phyloP scores from a whole-genome alignment of 2,113 vertebrate species.

The Acrocephalus kingi region DNA sequence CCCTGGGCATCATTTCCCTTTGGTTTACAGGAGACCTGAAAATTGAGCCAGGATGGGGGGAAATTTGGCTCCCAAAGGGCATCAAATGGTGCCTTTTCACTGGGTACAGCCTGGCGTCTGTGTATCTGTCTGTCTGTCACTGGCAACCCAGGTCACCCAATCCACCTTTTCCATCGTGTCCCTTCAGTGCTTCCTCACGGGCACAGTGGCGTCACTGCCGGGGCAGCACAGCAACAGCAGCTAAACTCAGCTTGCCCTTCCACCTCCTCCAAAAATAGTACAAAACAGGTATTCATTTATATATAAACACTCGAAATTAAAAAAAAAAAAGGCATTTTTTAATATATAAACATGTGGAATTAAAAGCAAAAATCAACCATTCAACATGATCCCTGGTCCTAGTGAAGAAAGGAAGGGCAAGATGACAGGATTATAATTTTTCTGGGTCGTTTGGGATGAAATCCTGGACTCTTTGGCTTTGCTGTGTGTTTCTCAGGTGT shows the following conservation, averaged over 20 bases:
- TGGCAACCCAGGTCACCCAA: background rate
- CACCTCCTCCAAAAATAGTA: background rate
- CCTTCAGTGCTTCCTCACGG: accelerated
- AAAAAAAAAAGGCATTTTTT: background rate
- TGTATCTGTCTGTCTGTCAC: background rate
- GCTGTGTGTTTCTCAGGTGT: accelerated
- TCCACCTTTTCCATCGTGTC: accelerated
- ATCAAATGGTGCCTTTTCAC: background rate
- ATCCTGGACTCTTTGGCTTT: background rate
- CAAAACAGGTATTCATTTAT: accelerated
- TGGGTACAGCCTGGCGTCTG: background rate
- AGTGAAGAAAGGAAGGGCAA: background rate
- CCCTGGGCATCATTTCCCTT: background rate
- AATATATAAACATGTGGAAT: background rate
- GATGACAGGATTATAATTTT: background rate
- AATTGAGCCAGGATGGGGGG: accelerated
- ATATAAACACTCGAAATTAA: background rate
- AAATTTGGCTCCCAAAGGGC: background rate
- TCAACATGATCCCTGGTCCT: accelerated
- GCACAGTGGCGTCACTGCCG: accelerated
- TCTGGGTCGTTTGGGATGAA: background rate
- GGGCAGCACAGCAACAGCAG: background rate
- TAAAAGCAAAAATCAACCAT: accelerated
- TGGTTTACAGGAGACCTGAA: background rate
- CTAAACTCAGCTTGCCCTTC: background rate